Conservation (phyloP, 2,888 invertebrate genomes). For the Anoplius nigerrimus region DNA sequence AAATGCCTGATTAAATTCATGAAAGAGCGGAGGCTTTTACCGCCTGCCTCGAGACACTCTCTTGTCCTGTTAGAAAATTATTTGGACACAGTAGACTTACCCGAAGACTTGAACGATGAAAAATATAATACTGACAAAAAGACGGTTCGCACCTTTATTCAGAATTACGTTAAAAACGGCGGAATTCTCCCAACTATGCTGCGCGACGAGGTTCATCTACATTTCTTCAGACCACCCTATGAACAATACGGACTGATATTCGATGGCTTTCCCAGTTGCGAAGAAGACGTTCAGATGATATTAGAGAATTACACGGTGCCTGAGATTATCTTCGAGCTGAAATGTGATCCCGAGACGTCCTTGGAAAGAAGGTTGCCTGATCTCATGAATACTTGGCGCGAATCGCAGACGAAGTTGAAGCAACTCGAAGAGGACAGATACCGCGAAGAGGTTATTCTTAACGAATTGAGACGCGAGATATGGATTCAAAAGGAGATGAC, state of each 20-base stretch:
- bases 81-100: conserved; percentile 36
- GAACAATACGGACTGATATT: conserved; percentile 77
- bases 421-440: conserved; percentile 69
- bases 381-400: conserved; percentile 74
- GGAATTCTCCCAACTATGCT: conserved; percentile 75
- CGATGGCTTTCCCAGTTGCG: conserved; percentile 80
- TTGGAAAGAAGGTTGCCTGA: conserved; percentile 69
- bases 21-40: conserved; percentile 32
- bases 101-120: conserved; percentile 39
- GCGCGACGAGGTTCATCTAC: conserved; percentile 74
- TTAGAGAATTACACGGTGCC: conserved; percentile 77
- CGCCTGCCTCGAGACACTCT: not conserved
- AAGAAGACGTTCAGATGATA: conserved; percentile 78
- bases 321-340: conserved; percentile 78
- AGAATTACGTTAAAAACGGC: conserved; percentile 77
- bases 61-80: conserved; percentile 20
- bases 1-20: conserved; percentile 55
- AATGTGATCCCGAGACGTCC: conserved; percentile 69
- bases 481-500: conserved; percentile 35
- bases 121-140: conserved; percentile 41
- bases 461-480: conserved; percentile 14
- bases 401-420: conserved; percentile 55
- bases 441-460: conserved; percentile 63
- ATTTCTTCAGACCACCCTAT: conserved; percentile 76
- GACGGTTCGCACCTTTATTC: conserved; percentile 67